A percentile compares a stretch with the other conserved stretches of the same genome.
These are phyloP conservation scores for Caligus rogercresseyi DNA, from an alignment of 1,140 invertebrate genomes.

Conservation along the genomic window DNA sequence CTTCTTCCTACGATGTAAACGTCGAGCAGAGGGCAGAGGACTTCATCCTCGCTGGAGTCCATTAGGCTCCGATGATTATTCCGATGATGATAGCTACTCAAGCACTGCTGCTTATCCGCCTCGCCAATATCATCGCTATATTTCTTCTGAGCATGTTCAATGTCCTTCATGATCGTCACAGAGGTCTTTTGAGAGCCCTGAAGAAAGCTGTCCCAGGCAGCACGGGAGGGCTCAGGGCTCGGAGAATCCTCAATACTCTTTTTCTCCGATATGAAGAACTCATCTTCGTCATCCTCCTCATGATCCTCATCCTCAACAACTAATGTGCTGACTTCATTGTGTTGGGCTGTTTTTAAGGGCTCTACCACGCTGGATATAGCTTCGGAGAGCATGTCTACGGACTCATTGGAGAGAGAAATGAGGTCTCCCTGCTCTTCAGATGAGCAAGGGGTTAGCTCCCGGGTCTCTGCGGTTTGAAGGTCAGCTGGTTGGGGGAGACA, in stretches of 20 bases:
- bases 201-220: too few species aligned
- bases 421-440: not conserved
- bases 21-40: too few species aligned
- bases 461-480: not conserved
- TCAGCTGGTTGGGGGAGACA: not conserved
- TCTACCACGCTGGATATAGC: not conserved
- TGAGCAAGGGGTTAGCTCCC: not conserved
- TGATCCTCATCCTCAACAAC: not conserved
- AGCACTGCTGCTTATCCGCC: not conserved
- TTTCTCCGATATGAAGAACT: not conserved
- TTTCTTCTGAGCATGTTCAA: slow-evolving; percentile 4
- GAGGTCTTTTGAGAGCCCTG: too few species aligned
- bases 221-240: not conserved
- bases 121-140: not conserved
- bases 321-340: not conserved
- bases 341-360: not conserved
- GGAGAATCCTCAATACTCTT: not conserved
- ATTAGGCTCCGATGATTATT: not conserved
- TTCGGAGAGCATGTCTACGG: not conserved
- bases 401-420: not conserved
- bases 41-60: not conserved
- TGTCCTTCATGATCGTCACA: slow-evolving; percentile 1
- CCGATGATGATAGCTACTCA: too few species aligned
- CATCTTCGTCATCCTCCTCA: slow-evolving; percentile 7
- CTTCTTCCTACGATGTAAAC: too few species aligned